Conservation (phyloP, 1,140 invertebrate genomes). For the Araneus ventricosus region DNA sequence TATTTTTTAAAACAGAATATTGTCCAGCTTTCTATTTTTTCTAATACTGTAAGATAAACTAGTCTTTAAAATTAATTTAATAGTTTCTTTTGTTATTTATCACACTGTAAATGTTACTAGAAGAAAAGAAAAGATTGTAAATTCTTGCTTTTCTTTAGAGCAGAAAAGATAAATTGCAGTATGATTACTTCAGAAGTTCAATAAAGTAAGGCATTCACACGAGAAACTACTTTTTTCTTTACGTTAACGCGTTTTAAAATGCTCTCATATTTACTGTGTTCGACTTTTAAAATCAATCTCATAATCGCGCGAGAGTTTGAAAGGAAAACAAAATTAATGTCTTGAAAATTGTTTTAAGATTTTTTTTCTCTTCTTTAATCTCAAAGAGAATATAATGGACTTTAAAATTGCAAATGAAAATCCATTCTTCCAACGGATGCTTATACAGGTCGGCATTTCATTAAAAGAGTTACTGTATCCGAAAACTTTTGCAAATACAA, state of each 20-base stretch:
- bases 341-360: background rate
- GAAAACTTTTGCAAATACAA: background rate
- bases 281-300: background rate
- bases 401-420: background rate
- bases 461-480: background rate
- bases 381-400: background rate
- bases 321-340: background rate
- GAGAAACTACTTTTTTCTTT: too few species aligned
- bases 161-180: too few species aligned
- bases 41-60: too few species aligned
- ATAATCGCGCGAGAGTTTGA: background rate
- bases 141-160: too few species aligned
- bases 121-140: too few species aligned
- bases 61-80: too few species aligned
- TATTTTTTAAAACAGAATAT: too few species aligned
- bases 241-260: background rate
- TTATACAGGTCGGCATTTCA: background rate
- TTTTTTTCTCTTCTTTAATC: background rate
- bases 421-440: background rate
- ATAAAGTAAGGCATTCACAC: too few species aligned
- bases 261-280: background rate
- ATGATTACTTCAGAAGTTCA: too few species aligned
- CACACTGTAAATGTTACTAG: too few species aligned
- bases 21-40: too few species aligned
- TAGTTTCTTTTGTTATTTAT: too few species aligned